phyloP scores from a whole-genome alignment of 64 coral and sea anemone genomes.

The Pocillopora damicornis region DNA sequence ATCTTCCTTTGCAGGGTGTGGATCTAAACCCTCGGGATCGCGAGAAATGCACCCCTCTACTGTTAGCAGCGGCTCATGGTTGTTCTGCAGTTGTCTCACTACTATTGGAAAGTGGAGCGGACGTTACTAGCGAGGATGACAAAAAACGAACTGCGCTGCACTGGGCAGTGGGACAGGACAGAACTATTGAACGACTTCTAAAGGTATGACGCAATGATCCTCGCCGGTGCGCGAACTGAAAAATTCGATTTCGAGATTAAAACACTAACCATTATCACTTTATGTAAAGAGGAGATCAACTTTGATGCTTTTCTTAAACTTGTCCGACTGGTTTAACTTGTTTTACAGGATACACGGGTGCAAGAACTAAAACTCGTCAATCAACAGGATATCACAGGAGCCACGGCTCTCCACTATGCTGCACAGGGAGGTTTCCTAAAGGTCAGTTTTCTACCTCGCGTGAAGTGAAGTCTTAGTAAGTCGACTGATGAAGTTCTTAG shows the following conservation, averaged over 20 bases:
- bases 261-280: no score
- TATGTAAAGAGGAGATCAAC: no score
- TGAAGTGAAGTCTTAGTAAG: no score
- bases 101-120: conserved; percentile 82
- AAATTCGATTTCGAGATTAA: no score
- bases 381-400: conserved; percentile 80
- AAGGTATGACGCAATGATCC: conserved; percentile 42
- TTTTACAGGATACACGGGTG: conserved; percentile 61
- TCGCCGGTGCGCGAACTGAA: no score
- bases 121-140: conserved; percentile 83
- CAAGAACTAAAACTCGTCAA: conserved; percentile 77
- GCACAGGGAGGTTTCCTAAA: conserved; percentile 90
- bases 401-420: conserved; percentile 82
- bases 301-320: background rate
- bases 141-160: conserved; percentile 79
- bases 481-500: no score
- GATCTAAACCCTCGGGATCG: conserved; percentile 79
- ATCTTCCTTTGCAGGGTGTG: conserved; percentile 20
- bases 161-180: conserved; percentile 94
- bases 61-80: conserved; percentile 84
- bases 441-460: conserved; percentile 17
- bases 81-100: conserved; percentile 82
- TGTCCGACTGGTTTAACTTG: background rate
- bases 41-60: conserved; percentile 73
- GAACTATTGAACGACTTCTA: conserved; percentile 75